Evolutionary conservation across 2,113 vertebrate species (phyloP), one percentile per base, ranked within the genome.

Genomic region (Reinhardtius hippoglossoides): DNA sequence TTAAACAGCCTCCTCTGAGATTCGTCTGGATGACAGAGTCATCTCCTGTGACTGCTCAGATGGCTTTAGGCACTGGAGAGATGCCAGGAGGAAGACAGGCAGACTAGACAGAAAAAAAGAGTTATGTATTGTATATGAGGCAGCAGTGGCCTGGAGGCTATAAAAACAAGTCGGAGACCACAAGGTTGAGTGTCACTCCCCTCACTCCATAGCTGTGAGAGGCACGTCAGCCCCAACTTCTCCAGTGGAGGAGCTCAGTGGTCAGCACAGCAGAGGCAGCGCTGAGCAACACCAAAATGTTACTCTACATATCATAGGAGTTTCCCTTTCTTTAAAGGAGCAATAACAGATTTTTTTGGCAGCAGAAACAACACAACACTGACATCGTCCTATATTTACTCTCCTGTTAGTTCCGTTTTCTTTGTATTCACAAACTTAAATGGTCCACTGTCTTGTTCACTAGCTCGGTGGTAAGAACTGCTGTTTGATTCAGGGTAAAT

Each of bases 161-260:
- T 61, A 77, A 88, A 90, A 91, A 87, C 80, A 91, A 87, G 73
- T 59, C 80, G 64, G 75, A 69, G 83, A 84, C 76, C 83, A 87
- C 42, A 84, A 82, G 89, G 88, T 84, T 82, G 86, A 91, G 67
- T 80, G 77, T 84, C 81, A 68, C 52, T 61, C 48, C 35, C 55
- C 48, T 76, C 44, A 20, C 71, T 76, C 62, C 59, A 27, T 63
- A 70, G 24, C 50, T 44, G 48, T 61, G 26, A 42, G 71, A 62
- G 60, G 3, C 60, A 21, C 56, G 27, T 67, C 42, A 8, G 26
- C 27, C 54, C 54, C 35, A 48, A 21, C 46, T 27, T 5, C 5
- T 59, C 2, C 57, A 55, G 15, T 40, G 18, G 40, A 67, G 15
- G 50, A 76, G 12, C 35, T 80, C 48, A 60, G 62, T 48, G 74